Conservation (phyloP, 2,797 vertebrate species). For the Mustela erminea region DNA sequence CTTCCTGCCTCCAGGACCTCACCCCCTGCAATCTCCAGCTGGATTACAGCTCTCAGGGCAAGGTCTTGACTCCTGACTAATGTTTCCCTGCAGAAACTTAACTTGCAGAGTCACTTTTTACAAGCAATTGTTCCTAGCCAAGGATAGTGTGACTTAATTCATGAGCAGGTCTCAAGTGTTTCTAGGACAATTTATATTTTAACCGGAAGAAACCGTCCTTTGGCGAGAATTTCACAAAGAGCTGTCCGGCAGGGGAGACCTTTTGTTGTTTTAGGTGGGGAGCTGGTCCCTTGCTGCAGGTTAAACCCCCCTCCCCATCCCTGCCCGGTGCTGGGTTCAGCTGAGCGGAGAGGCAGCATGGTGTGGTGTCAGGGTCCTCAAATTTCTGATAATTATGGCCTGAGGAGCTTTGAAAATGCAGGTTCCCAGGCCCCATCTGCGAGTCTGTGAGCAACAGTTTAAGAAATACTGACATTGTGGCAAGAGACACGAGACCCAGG, state of each 20-base stretch:
- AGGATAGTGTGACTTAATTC: not conserved
- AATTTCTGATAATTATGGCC: not conserved
- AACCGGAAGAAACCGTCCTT: not conserved
- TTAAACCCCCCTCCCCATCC: rapidly evolving
- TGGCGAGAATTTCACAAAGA: not conserved
- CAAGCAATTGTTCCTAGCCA: not conserved
- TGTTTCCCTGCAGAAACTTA: not conserved
- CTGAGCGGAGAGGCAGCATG: not conserved
- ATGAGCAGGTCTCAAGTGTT: not conserved
- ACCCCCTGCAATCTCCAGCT: not conserved
- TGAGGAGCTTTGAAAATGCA: not conserved
- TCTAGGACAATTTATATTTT: not conserved
- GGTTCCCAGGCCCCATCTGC: not conserved
- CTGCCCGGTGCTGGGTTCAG: not conserved
- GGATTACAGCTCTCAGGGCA: not conserved
- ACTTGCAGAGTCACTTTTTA: not conserved
- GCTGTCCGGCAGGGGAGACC: not conserved
- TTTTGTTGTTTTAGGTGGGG: not conserved
- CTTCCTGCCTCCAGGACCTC: not conserved
- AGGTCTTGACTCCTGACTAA: not conserved
- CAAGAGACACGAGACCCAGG: not conserved
- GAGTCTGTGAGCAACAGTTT: not conserved
- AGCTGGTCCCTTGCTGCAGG: not conserved
- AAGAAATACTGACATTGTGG: not conserved
- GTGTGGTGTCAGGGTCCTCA: not conserved